Conservation (phyloP, 2,888 invertebrate species). For the Thalpophila matura region DNA sequence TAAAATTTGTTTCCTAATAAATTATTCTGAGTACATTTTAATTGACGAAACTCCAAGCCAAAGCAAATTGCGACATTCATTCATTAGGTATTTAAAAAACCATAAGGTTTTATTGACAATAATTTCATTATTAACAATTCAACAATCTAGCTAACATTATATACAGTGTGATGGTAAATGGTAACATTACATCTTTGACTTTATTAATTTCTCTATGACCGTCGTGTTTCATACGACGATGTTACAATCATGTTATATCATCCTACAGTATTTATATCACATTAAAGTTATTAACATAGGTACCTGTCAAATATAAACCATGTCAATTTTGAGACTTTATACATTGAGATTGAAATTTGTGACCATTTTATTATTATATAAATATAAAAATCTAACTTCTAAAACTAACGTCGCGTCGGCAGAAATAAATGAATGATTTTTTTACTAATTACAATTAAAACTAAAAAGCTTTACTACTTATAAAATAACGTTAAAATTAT, state of each 20-base stretch:
- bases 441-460: slow-evolving; percentile 68
- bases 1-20: slow-evolving; percentile 51
- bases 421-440: slow-evolving; percentile 58
- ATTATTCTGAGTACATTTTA: slow-evolving; percentile 55
- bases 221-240: slow-evolving; percentile 7
- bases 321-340: slow-evolving; percentile 58
- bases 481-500: slow-evolving; percentile 71
- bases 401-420: slow-evolving; percentile 57
- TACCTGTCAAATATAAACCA: slow-evolving; percentile 50
- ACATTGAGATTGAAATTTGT: slow-evolving; percentile 59
- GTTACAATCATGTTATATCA: slow-evolving; percentile 15
- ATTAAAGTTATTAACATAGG: slow-evolving; percentile 56
- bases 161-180: slow-evolving; percentile 83
- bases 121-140: slow-evolving; percentile 73
- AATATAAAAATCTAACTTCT: slow-evolving; percentile 60
- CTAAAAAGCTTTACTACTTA: slow-evolving; percentile 79
- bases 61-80: slow-evolving; percentile 58
- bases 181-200: slow-evolving; percentile 82
- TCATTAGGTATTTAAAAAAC: slow-evolving; percentile 49
- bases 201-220: slow-evolving; percentile 53
- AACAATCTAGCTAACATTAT: slow-evolving; percentile 83
- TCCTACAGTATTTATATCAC: slow-evolving; percentile 60
- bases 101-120: slow-evolving; percentile 57
- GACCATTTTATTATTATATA: slow-evolving; percentile 56
- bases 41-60: slow-evolving; percentile 67